These are phyloP conservation scores for Gopherus evgoodei DNA, from an alignment of 2,113 vertebrate genomes.

Conservation along the genomic window DNA sequence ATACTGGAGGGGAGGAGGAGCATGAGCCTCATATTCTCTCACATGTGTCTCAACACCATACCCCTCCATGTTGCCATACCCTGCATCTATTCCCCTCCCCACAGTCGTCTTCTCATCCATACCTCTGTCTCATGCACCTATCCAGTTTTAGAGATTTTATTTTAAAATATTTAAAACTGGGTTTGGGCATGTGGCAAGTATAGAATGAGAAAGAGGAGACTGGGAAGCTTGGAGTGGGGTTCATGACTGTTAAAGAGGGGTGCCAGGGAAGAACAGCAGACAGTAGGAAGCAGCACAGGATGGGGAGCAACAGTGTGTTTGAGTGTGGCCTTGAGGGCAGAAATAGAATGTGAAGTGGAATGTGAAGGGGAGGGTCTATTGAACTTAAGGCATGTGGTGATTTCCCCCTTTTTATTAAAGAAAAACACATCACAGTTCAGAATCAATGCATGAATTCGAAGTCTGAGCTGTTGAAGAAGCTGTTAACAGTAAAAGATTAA, in stretches of 20 bases:
- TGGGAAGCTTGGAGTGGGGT: not conserved
- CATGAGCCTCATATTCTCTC: not conserved
- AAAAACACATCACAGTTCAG: not conserved
- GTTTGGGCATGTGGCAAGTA: not conserved
- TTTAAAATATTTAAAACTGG: not conserved
- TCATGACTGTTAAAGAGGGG: not conserved
- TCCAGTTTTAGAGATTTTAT: not conserved
- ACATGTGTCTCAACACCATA: not conserved
- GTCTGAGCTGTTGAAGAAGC: not conserved
- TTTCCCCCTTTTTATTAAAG: not conserved
- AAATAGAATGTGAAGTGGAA: not conserved
- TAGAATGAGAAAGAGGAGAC: not conserved
- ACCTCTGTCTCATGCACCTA: not conserved
- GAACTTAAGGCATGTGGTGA: not conserved
- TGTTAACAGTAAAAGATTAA: not conserved
- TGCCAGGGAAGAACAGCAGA: not conserved
- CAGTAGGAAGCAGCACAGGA: not conserved
- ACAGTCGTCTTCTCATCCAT: rapidly evolving
- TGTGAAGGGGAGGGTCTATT: not conserved
- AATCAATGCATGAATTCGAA: not conserved
- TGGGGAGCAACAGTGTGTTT: not conserved
- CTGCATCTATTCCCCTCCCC: not conserved
- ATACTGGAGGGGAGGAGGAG: not conserved
- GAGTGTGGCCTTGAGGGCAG: not conserved
- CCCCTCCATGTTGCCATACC: not conserved